These are phyloP conservation scores for Pseudococcus viburni DNA, from an alignment of 2,888 invertebrate species.

Conservation along the genomic window DNA sequence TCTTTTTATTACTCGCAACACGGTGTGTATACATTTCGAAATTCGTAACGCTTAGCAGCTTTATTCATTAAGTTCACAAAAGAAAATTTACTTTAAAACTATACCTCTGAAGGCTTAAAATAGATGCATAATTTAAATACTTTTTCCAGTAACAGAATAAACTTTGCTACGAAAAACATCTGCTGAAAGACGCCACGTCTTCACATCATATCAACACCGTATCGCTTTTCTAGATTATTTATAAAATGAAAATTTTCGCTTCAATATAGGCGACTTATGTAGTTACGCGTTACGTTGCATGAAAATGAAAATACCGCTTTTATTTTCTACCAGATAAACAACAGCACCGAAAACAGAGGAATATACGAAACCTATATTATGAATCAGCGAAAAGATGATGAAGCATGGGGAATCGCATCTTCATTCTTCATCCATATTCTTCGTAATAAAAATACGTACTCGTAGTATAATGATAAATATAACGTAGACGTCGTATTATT, in stretches of 20 bases:
- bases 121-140: slow-evolving; percentile 53
- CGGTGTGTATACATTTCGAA: background rate
- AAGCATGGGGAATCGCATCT: background rate
- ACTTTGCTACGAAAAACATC: slow-evolving; percentile 35
- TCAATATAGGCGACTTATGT: background rate
- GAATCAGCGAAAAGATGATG: background rate
- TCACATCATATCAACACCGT: slow-evolving; percentile 33
- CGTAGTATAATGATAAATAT: no score
- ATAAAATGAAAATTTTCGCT: slow-evolving; percentile 36
- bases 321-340: slow-evolving; percentile 31
- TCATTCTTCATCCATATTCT: no score
- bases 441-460: no score
- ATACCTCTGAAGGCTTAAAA: slow-evolving; percentile 35
- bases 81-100: slow-evolving; percentile 53
- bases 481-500: no score
- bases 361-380: no score
- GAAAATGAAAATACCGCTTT: slow-evolving; percentile 27
- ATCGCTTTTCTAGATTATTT: slow-evolving; percentile 10
- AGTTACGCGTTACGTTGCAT: background rate
- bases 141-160: slow-evolving; percentile 38
- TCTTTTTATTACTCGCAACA: background rate
- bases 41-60: slow-evolving; percentile 36
- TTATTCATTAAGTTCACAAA: slow-evolving; percentile 45
- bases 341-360: background rate
- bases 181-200: slow-evolving; percentile 46